Evolutionary conservation across 2,113 vertebrate species (phyloP), one percentile per base, ranked within the genome.

Genomic region (Chinchilla lanigera): DNA sequence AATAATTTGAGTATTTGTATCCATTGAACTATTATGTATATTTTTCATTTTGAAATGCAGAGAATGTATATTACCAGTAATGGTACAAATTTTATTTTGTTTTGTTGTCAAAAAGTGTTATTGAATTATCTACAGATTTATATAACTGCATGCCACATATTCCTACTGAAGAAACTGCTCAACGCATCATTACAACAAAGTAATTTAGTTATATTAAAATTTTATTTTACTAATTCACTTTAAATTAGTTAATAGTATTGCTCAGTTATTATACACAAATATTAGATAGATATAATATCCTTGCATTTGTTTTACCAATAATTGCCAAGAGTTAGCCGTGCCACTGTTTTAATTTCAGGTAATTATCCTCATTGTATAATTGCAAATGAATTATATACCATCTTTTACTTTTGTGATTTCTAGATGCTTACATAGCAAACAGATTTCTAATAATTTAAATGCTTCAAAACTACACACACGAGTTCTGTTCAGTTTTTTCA

Each of bases 251-350:
- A 92, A 65, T 56, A 73, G 33, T 58, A 56, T 7, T 78, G 3
- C 20, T 94, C 87, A 12, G 17, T 30, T 41, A 3, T 50, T 61
- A 1, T 69, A 14, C 9, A 61, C 11, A 85, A 3, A 63, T 56
- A 86, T 65, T 60, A 90, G 96, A 90, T 71, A 90, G 82, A 58
- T 41, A 47, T 38, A 4, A 2, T 60, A 33, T 63, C 17, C 10
- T 6, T 93, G 44, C 7, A 75, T 86, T 95, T 80, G 80, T 84
- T 95, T 71, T 78, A 38, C 35, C 52, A 77, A n/a, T 41, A 87
- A 63, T 52, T 85, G 2, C 41, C 73, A 24, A 67, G 13, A 50
- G 12, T 41, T 73, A 73, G 19, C 50, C 71, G 12, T 88, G 41
- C 4, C 12, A 50, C 35, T 61, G 12, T 81, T 47, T 11, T 81